A percentile compares a stretch with the other conserved stretches of the same genome.
These are phyloP conservation scores for Tragulus kanchil DNA, from an alignment of 2,113 vertebrate species.

Conservation along the genomic window DNA sequence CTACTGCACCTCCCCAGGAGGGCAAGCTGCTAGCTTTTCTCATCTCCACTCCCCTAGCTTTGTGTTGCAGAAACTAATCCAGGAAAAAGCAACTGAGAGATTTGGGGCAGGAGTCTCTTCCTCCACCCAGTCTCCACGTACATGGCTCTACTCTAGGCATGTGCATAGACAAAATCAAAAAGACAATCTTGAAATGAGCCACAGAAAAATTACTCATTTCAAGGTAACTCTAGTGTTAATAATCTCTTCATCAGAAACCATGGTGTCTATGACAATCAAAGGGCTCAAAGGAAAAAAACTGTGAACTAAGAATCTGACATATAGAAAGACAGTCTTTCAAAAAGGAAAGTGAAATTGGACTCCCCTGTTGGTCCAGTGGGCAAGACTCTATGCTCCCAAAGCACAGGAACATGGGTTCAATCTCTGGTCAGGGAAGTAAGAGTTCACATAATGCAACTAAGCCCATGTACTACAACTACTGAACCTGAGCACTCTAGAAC, in stretches of 20 bases:
- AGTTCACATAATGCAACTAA: too few relatives aligned
- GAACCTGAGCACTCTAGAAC: too few relatives aligned
- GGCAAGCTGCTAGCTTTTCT: not conserved
- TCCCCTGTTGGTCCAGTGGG: too few relatives aligned
- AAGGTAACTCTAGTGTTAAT: not conserved
- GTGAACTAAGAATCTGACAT: not conserved
- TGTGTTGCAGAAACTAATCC: not conserved
- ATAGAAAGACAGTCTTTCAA: not conserved
- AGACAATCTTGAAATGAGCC: not conserved
- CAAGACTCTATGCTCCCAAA: too few relatives aligned
- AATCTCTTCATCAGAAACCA: not conserved
- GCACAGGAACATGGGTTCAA: too few relatives aligned
- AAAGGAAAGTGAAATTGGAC: not conserved
- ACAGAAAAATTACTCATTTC: not conserved
- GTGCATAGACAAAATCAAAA: not conserved
- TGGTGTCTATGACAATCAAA: not conserved
- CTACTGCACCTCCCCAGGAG: not conserved
- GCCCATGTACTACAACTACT: too few relatives aligned
- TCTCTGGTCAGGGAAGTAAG: too few relatives aligned
- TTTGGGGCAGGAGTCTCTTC: not conserved
- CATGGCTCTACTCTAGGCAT: not conserved
- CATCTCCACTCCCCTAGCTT: not conserved
- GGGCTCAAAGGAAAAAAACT: not conserved
- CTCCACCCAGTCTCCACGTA: not conserved
- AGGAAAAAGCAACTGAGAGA: not conserved